These are phyloP conservation scores for Uria aalge DNA, from an alignment of 2,113 vertebrate genomes.

Conservation along the genomic window DNA sequence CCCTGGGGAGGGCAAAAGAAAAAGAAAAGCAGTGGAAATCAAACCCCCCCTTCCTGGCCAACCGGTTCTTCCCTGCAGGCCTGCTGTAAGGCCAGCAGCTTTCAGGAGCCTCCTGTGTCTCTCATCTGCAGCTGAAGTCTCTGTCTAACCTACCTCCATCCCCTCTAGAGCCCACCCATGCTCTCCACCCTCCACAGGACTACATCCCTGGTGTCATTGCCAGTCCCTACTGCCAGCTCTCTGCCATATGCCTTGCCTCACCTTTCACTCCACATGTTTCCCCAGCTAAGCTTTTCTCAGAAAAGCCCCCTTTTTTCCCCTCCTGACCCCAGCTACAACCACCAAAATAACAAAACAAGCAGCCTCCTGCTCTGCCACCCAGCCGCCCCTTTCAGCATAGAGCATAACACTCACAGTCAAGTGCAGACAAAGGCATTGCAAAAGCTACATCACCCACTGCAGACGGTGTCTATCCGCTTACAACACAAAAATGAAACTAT, in stretches of 20 bases:
- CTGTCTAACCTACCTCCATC: background rate
- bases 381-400: background rate
- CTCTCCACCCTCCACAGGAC: background rate
- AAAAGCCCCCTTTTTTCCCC: background rate
- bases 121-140: background rate
- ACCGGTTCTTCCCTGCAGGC: background rate
- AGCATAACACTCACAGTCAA: background rate
- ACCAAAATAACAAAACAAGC: background rate
- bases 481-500: background rate
- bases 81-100: background rate
- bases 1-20: background rate
- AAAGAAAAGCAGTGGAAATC: background rate
- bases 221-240: background rate
- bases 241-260: background rate
- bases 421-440: background rate
- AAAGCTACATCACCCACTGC: background rate
- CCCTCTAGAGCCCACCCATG: background rate
- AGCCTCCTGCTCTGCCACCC: background rate
- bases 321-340: background rate
- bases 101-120: background rate
- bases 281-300: background rate
- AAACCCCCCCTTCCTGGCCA: background rate
- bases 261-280: background rate
- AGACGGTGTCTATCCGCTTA: fast-evolving
- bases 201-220: background rate